Percentiles rank a stretch among this genome's conserved stretches.
Conservation (phyloP, 2,888 invertebrate genomes). For the Chrysomela aeneicollis region DNA sequence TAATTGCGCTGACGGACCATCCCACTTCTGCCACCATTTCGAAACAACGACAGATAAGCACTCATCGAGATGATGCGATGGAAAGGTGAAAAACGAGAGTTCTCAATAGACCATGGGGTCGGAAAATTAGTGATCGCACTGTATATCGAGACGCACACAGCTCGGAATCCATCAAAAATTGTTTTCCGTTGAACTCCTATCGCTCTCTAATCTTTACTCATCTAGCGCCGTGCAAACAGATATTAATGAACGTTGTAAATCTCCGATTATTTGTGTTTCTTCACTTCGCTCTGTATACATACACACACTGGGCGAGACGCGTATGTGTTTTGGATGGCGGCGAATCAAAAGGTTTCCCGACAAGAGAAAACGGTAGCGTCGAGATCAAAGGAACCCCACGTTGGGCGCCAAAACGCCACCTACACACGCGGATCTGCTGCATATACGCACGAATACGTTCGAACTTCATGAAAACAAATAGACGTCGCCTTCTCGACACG, state of each 20-base stretch:
- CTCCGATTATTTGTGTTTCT: slow-evolving; percentile 38
- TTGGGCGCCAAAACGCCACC: background rate
- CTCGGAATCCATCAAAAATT: too few relatives aligned
- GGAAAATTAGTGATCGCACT: too few relatives aligned
- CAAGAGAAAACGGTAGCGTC: slow-evolving; percentile 30
- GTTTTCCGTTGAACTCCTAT: too few relatives aligned
- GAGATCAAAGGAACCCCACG: slow-evolving; percentile 30
- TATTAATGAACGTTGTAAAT: slow-evolving; percentile 39
- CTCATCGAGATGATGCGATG: too few relatives aligned
- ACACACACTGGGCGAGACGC: slow-evolving; percentile 31
- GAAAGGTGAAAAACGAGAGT: too few relatives aligned
- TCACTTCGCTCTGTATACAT: slow-evolving; percentile 25
- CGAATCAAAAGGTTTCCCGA: slow-evolving; percentile 30
- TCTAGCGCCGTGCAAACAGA: slow-evolving; percentile 32
- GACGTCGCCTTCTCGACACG: slow-evolving; percentile 51
- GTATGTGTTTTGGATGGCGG: slow-evolving; percentile 30
- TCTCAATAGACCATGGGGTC: too few relatives aligned
- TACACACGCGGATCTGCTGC: background rate
- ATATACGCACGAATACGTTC: background rate
- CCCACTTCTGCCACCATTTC: slow-evolving; percentile 33
- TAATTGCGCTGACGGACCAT: background rate
- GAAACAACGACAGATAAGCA: too few relatives aligned
- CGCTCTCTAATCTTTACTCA: background rate
- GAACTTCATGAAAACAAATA: slow-evolving; percentile 54
- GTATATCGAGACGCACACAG: too few relatives aligned